Evolutionary conservation across 2,888 invertebrate species (phyloP).

Genomic region (Thecophora atra): DNA sequence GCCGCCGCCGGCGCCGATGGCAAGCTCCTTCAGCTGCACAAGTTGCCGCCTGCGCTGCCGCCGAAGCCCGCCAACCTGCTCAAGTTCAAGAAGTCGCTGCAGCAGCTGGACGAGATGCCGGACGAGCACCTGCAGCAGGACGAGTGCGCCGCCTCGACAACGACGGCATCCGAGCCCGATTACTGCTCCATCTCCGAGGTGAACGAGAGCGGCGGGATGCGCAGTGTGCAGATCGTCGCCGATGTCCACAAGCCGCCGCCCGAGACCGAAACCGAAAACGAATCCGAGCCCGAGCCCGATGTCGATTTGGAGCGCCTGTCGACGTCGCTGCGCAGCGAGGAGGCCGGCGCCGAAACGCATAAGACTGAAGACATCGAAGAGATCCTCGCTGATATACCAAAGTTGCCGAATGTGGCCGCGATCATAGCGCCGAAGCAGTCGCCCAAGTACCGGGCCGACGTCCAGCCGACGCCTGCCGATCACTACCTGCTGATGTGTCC

Average conservation of each 20-base stretch:
- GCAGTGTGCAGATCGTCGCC: slow-evolving; percentile 70
- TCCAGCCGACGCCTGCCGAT: slow-evolving; percentile 38
- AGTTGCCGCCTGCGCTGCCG: slow-evolving; percentile 76
- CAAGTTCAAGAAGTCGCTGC: slow-evolving; percentile 70
- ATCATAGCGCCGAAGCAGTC: slow-evolving; percentile 73
- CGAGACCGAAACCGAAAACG: slow-evolving; percentile 45
- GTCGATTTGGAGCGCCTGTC: slow-evolving; percentile 41
- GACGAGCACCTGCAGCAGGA: slow-evolving; percentile 48
- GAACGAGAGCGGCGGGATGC: slow-evolving; percentile 56
- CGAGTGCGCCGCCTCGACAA: slow-evolving; percentile 47
- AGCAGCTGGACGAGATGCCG: slow-evolving; percentile 54
- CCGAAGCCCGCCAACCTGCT: slow-evolving; percentile 80
- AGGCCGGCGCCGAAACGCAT: slow-evolving; percentile 51
- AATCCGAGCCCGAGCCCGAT: slow-evolving; percentile 47
- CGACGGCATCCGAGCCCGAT: slow-evolving; percentile 71
- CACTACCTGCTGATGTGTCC: slow-evolving; percentile 47
- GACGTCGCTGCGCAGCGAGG: slow-evolving; percentile 43
- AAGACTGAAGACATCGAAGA: slow-evolving; percentile 65
- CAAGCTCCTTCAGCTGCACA: slow-evolving; percentile 45
- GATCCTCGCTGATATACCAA: slow-evolving; percentile 73
- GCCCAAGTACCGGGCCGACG: slow-evolving; percentile 39
- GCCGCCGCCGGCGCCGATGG: slow-evolving; percentile 43
- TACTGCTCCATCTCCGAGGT: slow-evolving; percentile 82
- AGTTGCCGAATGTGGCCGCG: slow-evolving; percentile 78
- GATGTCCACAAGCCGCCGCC: slow-evolving; percentile 63